These are phyloP conservation scores for Tyrannus savana DNA, from an alignment of 2,113 vertebrate species.

Conservation along the genomic window DNA sequence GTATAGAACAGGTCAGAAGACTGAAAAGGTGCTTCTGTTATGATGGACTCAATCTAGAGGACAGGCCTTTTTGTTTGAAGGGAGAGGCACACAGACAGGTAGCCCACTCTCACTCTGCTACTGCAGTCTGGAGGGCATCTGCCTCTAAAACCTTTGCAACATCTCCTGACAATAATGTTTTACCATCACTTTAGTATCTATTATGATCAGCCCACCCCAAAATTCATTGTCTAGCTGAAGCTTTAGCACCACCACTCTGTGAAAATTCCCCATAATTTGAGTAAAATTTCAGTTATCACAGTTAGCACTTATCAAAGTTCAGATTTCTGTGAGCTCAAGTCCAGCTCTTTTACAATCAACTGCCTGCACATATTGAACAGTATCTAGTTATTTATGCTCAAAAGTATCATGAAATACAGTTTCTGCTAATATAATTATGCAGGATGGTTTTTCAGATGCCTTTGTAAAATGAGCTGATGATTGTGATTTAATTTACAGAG, in stretches of 20 bases:
- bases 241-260: not conserved
- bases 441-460: not conserved
- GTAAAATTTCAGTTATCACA: not conserved
- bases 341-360: not conserved
- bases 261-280: not conserved
- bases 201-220: not conserved
- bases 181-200: not conserved
- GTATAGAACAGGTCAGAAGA: not conserved
- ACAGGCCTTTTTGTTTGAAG: not conserved
- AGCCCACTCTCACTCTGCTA: not conserved
- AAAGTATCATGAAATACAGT: not conserved
- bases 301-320: not conserved
- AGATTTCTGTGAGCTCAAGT: not conserved
- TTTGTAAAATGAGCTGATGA: not conserved
- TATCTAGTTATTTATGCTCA: not conserved
- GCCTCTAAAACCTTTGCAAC: not conserved
- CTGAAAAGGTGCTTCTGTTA: not conserved
- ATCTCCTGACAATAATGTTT: not conserved
- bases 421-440: not conserved
- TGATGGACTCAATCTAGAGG: not conserved
- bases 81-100: not conserved
- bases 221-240: not conserved
- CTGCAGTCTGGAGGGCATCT: not conserved
- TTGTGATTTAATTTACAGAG: not conserved
- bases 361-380: not conserved